Evolutionary conservation across 2,797 vertebrate genomes (phyloP).

Genomic region (Poeciliopsis infans): DNA sequence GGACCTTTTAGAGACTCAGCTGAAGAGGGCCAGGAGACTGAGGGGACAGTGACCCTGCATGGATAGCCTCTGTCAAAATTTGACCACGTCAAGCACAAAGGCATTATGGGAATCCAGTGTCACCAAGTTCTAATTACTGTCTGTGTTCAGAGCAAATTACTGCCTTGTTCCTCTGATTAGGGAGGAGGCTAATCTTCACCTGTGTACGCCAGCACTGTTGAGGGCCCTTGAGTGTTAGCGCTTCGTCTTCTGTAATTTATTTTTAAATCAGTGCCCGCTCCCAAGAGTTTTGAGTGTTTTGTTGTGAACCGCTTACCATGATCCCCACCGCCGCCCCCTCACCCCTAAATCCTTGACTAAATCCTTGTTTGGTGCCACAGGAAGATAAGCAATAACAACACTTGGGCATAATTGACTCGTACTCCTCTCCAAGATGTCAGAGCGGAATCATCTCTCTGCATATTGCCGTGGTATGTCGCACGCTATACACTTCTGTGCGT

Average conservation of each 20-base stretch:
- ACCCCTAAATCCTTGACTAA: constrained; percentile 85
- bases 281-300: constrained; percentile 85
- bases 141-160: constrained; percentile 84
- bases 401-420: constrained; percentile 85
- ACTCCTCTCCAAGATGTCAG: constrained; percentile 83
- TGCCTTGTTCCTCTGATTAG: constrained; percentile 85
- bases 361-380: constrained; percentile 84
- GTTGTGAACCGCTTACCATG: constrained; percentile 86
- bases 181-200: constrained; percentile 84
- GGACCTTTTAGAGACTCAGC: constrained; percentile 79
- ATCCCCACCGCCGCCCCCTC: constrained; percentile 83
- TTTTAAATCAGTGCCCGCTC: constrained; percentile 85
- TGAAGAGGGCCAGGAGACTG: constrained; percentile 79
- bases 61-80: constrained; percentile 83
- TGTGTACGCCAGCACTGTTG: constrained; percentile 83
- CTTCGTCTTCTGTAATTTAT: constrained; percentile 85
- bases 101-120: constrained; percentile 84
- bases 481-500: constrained; percentile 74
- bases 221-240: constrained; percentile 84
- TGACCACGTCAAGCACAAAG: constrained; percentile 84
- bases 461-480: constrained; percentile 77
- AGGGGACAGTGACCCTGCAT: constrained; percentile 81
- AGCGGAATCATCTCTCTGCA: constrained; percentile 79
- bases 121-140: constrained; percentile 85
- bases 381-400: constrained; percentile 86